Evolutionary conservation across 2,113 vertebrate genomes (phyloP), one percentile per base, ranked within the genome.

Genomic region (Gallinago jamesoni): DNA sequence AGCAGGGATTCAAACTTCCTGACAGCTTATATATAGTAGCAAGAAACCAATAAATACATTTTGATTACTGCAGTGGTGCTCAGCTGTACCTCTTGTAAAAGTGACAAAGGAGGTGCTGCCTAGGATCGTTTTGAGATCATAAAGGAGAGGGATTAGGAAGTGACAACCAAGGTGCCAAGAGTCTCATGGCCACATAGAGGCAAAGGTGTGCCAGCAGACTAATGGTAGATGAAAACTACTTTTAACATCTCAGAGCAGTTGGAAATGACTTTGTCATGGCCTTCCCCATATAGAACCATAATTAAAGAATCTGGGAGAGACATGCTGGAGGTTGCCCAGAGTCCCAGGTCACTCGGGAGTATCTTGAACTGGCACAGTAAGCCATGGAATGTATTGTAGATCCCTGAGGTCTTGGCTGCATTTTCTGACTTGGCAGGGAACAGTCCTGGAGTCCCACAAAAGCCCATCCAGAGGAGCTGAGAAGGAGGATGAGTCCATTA

Each of bases 1-100:
- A 84, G 93, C 73, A 84, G 89, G 89, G 79, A 77, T 86, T 84
- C 59, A 74, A 80, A 85, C 68, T 93, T 94, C 83, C 64, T 81
- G 78, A 67, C 20, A 77, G 35, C 23, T 77, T 94, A 78, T 81
- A 84, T 90, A 84, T 77, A 84, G 81, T 19, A 97, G 19, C 67
- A 95, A 88, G 67, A 91, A 93, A 69, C 73, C 52, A 74, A 67
- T 80, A 90, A 74, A 77, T 50, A 22, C 21, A 35, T 74, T 84
- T 59, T 94, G 82, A 93, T 94, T 90, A 66, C 72, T 92, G 89
- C 83, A 90, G 76, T 63, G 60, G 21, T 89, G 37, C 60, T 92
- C 56, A 84, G 37, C 84, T 80, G 15, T 77, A 62, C 59, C 25
- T 84, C 41, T 56, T 63, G 52, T 59, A 33, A 56, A 9, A 80